phyloP scores from a whole-genome alignment of 37 sponge, comb jelly and placozoan genomes.

The Chondrilla cf. caribensis region DNA sequence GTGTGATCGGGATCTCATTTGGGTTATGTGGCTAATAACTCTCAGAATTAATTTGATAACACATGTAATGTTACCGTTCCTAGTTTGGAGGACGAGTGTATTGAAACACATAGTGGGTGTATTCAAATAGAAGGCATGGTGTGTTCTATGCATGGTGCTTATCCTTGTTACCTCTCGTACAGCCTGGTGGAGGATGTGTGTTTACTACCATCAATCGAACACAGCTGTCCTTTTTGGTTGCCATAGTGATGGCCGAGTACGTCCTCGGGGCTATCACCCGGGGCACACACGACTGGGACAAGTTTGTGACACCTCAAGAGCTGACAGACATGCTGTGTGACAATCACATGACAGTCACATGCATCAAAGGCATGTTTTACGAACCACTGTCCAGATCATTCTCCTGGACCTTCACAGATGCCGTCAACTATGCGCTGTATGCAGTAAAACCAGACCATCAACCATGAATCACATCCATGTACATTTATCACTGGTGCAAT shows the following conservation, averaged over 20 bases:
- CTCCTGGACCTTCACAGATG: conserved; percentile 1
- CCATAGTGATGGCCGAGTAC: conserved; percentile 59
- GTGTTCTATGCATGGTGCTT: too few relatives aligned
- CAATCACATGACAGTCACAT: conserved; percentile 23
- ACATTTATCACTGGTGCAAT: too few relatives aligned
- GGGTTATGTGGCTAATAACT: too few relatives aligned
- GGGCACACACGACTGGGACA: conserved; percentile 68
- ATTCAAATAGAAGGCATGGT: too few relatives aligned
- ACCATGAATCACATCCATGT: too few relatives aligned
- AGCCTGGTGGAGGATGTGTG: conserved; percentile 53
- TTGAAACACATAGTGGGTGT: too few relatives aligned
- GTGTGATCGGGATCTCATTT: background rate
- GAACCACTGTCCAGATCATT: conserved; percentile 37
- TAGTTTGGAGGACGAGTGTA: too few relatives aligned
- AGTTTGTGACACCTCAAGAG: conserved; percentile 57
- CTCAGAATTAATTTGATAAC: too few relatives aligned
- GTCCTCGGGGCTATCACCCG: conserved; percentile 30
- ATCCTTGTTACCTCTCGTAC: too few relatives aligned
- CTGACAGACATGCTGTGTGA: conserved; percentile 23
- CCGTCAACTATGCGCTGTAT: conserved; percentile 41
- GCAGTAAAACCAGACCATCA: conserved; percentile 33
- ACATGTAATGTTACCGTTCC: background rate
- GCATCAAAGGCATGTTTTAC: conserved; percentile 28
- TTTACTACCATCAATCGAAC: conserved; percentile 67
- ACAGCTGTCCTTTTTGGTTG: conserved; percentile 30